Base-by-base conservation (phyloP, 2,888 invertebrate species). In the Eulithis prunata region DNA sequence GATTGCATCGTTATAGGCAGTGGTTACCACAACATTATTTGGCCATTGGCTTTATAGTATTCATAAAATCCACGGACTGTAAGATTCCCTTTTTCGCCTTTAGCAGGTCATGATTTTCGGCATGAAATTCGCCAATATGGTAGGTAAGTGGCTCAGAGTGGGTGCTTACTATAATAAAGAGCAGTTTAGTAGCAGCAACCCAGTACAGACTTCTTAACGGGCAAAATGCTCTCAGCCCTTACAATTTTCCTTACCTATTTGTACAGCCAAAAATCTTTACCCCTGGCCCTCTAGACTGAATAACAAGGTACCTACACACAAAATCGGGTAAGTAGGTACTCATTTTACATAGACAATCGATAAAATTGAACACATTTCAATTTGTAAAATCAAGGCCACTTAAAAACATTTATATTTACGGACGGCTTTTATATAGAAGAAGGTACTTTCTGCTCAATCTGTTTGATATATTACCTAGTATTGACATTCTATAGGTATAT, bases 361-460 rank as follows among this genome's bases (percentile, higher is more conserved):
- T 52, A 41, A 60, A 45, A 82, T 65, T 89, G 88, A 89, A 88
- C 88, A 89, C 89, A 88, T 84, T 63, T 67, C 58, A 80, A 72
- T 82, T 82, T 78, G 78, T 81, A 74, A 71, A 76, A 86, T 78
- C 82, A 84, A 86, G 81, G 77, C 71, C 79, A 83, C 86, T 86
- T 84, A 80, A 79, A 68, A 62, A 78, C 84, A 73, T 77, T n/a
- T 76, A 72, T 74, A 54, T 38, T 36, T 63, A 71, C 87, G 89
- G 89, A 89, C 89, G 89, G 89, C 84, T 21, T 21, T 21, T 54
- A 63, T 32, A 53, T 0, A 45, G 10, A 52, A 7, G n/a, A n/a
- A n/a, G n/a, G 45, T 28, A 54, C 53, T 64, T 49, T 64, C 47
- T 53, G 32, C 43, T 60, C 52, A 52, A 60, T 32, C n/a, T 52